Evolutionary conservation across 2,113 vertebrate species (phyloP).

Genomic region (Prietella phreatophila): DNA sequence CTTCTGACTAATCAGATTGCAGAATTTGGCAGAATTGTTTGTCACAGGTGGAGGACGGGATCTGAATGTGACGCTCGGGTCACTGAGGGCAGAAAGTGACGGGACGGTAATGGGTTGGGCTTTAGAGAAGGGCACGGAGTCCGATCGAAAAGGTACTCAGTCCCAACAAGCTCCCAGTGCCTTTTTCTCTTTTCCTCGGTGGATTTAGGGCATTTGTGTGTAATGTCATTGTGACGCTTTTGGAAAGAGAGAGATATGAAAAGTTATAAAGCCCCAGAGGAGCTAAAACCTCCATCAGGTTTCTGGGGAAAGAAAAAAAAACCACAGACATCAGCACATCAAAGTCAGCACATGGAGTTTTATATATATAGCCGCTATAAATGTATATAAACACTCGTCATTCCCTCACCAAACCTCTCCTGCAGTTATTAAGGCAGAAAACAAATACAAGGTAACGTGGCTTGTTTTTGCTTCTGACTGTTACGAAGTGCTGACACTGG

Average conservation of each 20-base stretch:
- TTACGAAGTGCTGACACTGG: no score
- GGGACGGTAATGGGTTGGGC: constrained; percentile 33
- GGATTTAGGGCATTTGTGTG: constrained; percentile 47
- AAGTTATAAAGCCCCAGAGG: constrained; percentile 61
- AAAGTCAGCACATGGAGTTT: constrained; percentile 52
- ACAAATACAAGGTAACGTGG: no score
- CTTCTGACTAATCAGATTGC: not conserved
- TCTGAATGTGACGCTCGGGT: constrained; percentile 32
- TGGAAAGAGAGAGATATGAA: constrained; percentile 45
- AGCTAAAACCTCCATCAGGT: constrained; percentile 59
- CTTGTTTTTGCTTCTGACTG: no score
- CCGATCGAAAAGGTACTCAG: constrained; percentile 6
- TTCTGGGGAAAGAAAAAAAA: constrained; percentile 21
- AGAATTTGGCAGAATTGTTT: not conserved
- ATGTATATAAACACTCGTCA: no score
- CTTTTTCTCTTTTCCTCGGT: constrained; percentile 6
- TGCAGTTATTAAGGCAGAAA: no score
- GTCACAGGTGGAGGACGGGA: not conserved
- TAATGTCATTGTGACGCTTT: constrained; percentile 46
- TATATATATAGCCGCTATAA: no score
- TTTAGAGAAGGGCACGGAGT: constrained; percentile 3
- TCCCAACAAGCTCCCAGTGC: not conserved
- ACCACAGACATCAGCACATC: constrained; percentile 25
- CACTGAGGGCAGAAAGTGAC: not conserved
- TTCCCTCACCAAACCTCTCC: no score